Evolutionary conservation across 1,140 invertebrate species (phyloP).

Genomic region (Psix sp.): DNA sequence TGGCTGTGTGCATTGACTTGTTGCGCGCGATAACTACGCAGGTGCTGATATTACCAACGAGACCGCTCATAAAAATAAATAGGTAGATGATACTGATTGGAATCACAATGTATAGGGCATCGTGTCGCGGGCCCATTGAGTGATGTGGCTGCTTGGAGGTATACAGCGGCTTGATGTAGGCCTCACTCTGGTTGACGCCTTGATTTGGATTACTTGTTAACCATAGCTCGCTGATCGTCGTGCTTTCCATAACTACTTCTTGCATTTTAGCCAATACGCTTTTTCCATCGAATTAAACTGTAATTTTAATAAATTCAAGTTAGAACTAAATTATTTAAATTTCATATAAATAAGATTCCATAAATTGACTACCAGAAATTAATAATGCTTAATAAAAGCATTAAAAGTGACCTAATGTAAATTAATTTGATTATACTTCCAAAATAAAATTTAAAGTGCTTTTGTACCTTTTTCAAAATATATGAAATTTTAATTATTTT

Average conservation of each 20-base stretch:
- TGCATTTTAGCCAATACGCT: slow-evolving; percentile 1
- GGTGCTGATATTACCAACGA: slow-evolving; percentile 93
- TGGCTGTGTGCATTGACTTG: slow-evolving; percentile 94
- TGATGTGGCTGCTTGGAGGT: slow-evolving; percentile 14
- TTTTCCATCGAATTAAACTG: no score
- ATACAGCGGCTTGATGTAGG: slow-evolving; percentile 17
- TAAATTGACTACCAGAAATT: no score
- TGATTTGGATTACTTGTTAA: slow-evolving; percentile 15
- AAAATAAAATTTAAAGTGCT: no score
- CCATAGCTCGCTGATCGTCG: slow-evolving; percentile 30
- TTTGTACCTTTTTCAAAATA: no score
- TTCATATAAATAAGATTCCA: no score
- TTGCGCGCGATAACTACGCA: slow-evolving; percentile 95
- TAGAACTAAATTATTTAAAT: no score
- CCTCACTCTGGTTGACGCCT: slow-evolving; percentile 12
- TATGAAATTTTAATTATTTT: no score
- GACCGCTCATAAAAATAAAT: slow-evolving; percentile 89
- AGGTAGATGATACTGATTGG: slow-evolving; percentile 89
- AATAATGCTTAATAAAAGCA: no score
- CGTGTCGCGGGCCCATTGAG: slow-evolving; percentile 74
- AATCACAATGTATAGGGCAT: slow-evolving; percentile 84
- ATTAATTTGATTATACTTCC: no score
- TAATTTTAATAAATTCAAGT: no score
- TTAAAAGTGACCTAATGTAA: no score
- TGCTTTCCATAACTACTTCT: not conserved